Conservation (phyloP, 2,797 vertebrate species). For the Kryptopterus vitreolus region DNA sequence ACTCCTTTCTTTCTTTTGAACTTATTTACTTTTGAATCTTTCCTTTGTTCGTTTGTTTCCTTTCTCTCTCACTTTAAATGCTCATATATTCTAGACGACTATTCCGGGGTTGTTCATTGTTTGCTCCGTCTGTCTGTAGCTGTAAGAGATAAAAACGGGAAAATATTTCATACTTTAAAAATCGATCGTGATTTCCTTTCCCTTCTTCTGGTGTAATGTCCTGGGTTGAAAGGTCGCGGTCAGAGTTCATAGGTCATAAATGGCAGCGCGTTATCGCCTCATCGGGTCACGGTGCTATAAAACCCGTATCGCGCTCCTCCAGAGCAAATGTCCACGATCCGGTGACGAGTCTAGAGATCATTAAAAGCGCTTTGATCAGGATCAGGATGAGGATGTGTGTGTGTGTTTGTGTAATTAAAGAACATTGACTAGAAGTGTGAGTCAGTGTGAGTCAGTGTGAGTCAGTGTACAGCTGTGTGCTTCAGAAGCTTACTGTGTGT, state of each 20-base stretch:
- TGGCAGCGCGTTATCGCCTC: conserved; percentile 79
- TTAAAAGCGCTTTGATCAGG: conserved; percentile 69
- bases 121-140: not conserved
- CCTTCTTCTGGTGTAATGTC: conserved; percentile 36
- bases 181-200: conserved; percentile 30
- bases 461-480: not conserved
- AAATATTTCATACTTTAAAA: conserved; percentile 17
- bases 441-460: not conserved
- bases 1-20: too few relatives aligned
- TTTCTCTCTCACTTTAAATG: too few relatives aligned
- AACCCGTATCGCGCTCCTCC: conserved; percentile 69
- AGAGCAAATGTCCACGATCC: conserved; percentile 72
- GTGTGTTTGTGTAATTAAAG: conserved; percentile 76
- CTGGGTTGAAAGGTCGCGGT: conserved; percentile 65
- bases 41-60: too few relatives aligned
- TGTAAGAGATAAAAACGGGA: not conserved
- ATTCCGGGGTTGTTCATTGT: not conserved
- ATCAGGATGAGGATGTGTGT: conserved; percentile 45
- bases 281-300: conserved; percentile 74
- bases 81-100: not conserved
- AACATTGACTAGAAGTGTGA: conserved; percentile 2
- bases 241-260: conserved; percentile 80
- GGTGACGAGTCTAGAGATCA: conserved; percentile 73
- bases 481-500: too few relatives aligned
- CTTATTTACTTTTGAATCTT: too few relatives aligned